Conservation (phyloP, 2,797 vertebrate species). For the Argyrosomus regius region DNA sequence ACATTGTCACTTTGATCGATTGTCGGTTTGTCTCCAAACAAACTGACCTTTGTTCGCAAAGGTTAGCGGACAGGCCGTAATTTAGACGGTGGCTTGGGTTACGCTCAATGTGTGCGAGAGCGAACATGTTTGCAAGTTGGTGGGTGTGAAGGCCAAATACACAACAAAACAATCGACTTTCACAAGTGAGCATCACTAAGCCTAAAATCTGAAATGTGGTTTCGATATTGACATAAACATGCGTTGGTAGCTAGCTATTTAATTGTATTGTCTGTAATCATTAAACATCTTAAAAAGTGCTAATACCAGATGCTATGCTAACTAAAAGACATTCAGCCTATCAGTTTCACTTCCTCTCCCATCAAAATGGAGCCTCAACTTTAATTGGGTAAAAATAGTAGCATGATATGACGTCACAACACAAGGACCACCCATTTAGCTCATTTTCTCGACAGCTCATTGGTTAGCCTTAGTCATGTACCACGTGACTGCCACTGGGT, state of each 20-base stretch:
- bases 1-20: background rate
- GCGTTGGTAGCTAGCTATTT: conserved; percentile 11
- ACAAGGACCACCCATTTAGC: conserved; percentile 82
- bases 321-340: conserved; percentile 17
- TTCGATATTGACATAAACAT: background rate
- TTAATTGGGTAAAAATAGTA: conserved; percentile 83
- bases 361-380: conserved; percentile 35
- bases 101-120: background rate
- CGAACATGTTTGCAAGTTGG: background rate
- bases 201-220: background rate
- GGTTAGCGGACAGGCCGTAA: background rate
- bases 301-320: conserved; percentile 42
- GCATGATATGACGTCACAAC: conserved; percentile 80
- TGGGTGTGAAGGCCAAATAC: too few species aligned
- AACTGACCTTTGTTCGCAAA: conserved; percentile 2
- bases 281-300: conserved; percentile 7
- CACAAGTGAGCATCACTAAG: background rate
- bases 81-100: background rate
- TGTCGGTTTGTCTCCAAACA: background rate
- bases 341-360: conserved; percentile 18
- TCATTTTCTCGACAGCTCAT: conserved; percentile 78
- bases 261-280: background rate
- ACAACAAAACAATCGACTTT: background rate
- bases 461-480: conserved; percentile 41
- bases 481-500: conserved; percentile 74